These are phyloP conservation scores for Pampusana beccarii DNA, from an alignment of 2,113 vertebrate genomes.

Conservation along the genomic window DNA sequence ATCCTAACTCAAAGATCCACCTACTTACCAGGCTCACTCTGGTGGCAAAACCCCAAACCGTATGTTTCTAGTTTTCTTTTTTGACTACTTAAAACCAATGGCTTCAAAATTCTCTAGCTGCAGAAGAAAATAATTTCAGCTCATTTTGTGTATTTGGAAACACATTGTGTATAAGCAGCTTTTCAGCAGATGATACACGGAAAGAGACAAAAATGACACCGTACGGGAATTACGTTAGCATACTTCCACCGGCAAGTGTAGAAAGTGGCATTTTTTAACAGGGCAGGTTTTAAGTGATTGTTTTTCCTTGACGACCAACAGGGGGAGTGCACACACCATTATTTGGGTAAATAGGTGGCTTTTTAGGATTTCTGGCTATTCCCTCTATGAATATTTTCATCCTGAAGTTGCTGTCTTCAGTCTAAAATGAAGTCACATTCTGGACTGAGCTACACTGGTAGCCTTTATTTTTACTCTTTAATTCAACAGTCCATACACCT, in stretches of 20 bases:
- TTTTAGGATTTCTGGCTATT: not conserved
- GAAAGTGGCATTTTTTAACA: not conserved
- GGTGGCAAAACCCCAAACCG: not conserved
- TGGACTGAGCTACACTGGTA: not conserved
- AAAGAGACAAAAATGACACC: not conserved
- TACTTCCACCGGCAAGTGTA: not conserved
- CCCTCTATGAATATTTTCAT: not conserved
- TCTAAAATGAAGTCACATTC: not conserved
- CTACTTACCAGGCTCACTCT: not conserved
- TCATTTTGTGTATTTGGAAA: not conserved
- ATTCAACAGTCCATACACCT: not conserved
- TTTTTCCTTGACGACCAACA: not conserved
- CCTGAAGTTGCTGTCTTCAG: not conserved
- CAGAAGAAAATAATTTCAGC: not conserved
- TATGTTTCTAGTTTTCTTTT: not conserved
- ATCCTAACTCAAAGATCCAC: not conserved
- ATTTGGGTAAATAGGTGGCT: not conserved
- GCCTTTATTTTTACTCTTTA: not conserved
- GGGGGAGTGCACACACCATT: slow-evolving; percentile 40
- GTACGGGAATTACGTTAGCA: not conserved
- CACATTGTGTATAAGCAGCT: not conserved
- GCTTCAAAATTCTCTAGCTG: not conserved
- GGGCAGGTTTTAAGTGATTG: not conserved
- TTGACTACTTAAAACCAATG: not conserved
- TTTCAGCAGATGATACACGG: not conserved